Conservation (phyloP, 2,113 vertebrate genomes). For the Entelurus aequoreus region DNA sequence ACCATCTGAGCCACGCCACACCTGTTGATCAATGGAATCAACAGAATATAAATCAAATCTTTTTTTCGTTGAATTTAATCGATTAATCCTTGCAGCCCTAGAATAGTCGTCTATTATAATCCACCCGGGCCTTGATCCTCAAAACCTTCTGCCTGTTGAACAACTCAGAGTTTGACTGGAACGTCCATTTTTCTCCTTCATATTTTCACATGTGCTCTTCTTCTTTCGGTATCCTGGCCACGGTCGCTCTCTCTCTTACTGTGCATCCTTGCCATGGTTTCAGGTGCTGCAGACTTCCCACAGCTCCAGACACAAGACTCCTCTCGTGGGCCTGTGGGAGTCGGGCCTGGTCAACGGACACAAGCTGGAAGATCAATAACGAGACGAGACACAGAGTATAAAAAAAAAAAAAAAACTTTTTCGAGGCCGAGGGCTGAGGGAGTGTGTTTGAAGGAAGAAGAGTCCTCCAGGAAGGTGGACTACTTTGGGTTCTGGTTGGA, state of each 20-base stretch:
- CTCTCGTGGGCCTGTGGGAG: slow-evolving; percentile 70
- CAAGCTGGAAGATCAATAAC: slow-evolving; percentile 36
- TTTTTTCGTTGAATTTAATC: no score
- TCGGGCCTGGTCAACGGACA: slow-evolving; percentile 60
- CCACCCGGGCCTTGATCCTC: no score
- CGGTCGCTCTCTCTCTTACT: neutral
- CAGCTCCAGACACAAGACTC: slow-evolving; percentile 56
- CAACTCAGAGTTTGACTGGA: no score
- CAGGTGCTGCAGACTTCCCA: slow-evolving; percentile 30
- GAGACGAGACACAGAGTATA: slow-evolving; percentile 17
- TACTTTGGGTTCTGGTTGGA: slow-evolving; percentile 12
- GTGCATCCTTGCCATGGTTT: slow-evolving; percentile 3
- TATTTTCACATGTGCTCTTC: slow-evolving; percentile 7
- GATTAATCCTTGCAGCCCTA: no score
- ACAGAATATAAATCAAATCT: no score
- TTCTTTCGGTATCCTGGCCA: neutral
- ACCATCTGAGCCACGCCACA: no score
- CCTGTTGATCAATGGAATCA: no score
- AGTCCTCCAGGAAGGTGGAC: slow-evolving; percentile 9
- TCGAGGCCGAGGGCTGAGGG: neutral
- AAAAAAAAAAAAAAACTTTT: slow-evolving; percentile 6
- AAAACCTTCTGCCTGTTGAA: no score
- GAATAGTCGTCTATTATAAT: no score
- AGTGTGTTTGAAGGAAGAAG: slow-evolving; percentile 25
- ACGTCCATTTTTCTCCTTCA: slow-evolving; percentile 12